Evolutionary conservation across 2,113 vertebrate genomes (phyloP), one percentile per base, ranked within the genome.

Genomic region (Tursiops truncatus): DNA sequence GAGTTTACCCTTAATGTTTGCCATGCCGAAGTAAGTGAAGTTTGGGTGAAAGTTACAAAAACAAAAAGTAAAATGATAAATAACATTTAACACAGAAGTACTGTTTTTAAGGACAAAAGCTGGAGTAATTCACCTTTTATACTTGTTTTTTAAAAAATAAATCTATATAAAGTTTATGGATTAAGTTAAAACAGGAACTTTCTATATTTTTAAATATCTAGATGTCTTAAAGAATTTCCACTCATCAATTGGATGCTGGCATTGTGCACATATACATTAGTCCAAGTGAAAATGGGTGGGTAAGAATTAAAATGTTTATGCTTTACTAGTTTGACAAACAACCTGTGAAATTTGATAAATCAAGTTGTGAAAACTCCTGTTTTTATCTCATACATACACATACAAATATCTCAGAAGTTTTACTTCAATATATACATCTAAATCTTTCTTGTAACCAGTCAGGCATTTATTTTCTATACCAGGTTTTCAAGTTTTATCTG

Each of bases 1-100:
- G 26, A 71, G n/a, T 87, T 91, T 91, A 91, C 36, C 67, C 89
- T 83, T 92, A 92, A 92, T 90, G 28, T 70, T 38, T 95, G 36
- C 33, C 80, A 81, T 41, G 26, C 8, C 23, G 47, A 84, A n/a
- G 9, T 82, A 50, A 93, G 65, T 67, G 33, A 95, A 58, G 41
- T 76, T 62, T 95, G 41, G 53, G 25, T 74, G 25, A 87, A 94
- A 83, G 20, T 6, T 33, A 91, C 14, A 95, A 93, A 15, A 33
- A 91, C n/a, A 67, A 89, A 91, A 73, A 70, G 15, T 41, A 89
- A 91, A 80, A 70, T 44, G 26, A 33, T 47, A 84, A 81, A 58
- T 62, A 62, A 38, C 67, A 91, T 44, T 82, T 82, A 94, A 86
- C 36, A 65, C 28, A 76, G 14, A 83, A 50, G 50, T 79, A 77